Evolutionary conservation across 1,140 invertebrate species (phyloP).

Genomic region (Drosophila lini): DNA sequence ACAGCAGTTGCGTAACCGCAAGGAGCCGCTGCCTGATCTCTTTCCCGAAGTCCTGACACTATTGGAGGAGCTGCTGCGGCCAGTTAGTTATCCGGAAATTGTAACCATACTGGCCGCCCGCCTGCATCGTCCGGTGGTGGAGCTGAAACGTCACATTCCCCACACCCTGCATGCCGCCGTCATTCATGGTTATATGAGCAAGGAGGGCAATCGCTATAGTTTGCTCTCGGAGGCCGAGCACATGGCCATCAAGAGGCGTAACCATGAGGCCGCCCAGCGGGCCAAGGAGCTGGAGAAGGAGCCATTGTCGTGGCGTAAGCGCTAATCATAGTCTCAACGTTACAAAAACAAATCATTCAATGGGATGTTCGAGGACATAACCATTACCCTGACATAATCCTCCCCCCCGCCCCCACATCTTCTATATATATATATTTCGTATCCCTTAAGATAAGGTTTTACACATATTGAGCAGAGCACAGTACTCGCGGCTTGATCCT

Average conservation of each 20-base stretch:
- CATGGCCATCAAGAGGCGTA: constrained; percentile 58
- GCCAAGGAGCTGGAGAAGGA: constrained; percentile 70
- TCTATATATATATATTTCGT: neutral
- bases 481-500: constrained; percentile 26
- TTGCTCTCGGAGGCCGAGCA: constrained; percentile 61
- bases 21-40: constrained; percentile 54
- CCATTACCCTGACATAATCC: no score
- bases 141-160: constrained; percentile 66
- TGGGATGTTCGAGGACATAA: no score
- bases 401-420: no score
- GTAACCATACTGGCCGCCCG: constrained; percentile 43
- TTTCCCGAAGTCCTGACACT: constrained; percentile 45
- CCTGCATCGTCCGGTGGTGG: constrained; percentile 50
- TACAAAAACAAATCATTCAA: no score
- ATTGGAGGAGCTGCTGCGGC: constrained; percentile 51
- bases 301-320: constrained; percentile 68
- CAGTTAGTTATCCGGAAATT: constrained; percentile 70
- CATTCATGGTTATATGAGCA: constrained; percentile 54
- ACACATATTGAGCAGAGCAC: constrained; percentile 23
- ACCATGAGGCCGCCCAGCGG: constrained; percentile 55
- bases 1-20: constrained; percentile 7
- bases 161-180: constrained; percentile 60
- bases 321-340: constrained; percentile 15
- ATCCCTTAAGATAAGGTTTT: constrained; percentile 4
- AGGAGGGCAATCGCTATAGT: constrained; percentile 67